Conservation (phyloP, 2,113 vertebrate genomes). For the Megaptera novaeangliae region DNA sequence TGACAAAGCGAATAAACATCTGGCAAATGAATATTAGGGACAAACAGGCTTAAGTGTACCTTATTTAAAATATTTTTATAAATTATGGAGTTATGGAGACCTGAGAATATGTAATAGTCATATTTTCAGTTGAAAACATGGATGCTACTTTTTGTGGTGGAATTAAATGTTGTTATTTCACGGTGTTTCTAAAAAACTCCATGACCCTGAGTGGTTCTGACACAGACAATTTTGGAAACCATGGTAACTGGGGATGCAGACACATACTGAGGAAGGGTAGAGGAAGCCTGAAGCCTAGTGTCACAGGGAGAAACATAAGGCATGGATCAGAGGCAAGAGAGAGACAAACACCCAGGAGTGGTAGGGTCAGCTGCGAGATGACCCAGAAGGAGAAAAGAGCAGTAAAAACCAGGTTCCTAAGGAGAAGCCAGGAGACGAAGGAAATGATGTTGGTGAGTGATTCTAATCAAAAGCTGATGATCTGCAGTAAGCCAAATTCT, state of each 20-base stretch:
- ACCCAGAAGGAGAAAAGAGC: neutral
- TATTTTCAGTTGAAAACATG: slow-evolving; percentile 18
- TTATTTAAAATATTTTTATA: neutral
- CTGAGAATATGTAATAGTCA: neutral
- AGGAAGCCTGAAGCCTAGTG: neutral
- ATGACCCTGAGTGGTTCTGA: neutral
- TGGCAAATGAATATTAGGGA: neutral
- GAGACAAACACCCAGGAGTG: neutral
- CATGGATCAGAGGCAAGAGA: neutral
- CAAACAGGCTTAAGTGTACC: neutral
- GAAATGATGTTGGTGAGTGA: neutral
- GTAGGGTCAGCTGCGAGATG: neutral
- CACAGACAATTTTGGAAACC: neutral
- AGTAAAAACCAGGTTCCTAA: neutral
- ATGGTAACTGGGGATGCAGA: neutral
- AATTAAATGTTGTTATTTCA: slow-evolving; percentile 8
- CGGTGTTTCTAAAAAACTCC: neutral
- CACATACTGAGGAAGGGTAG: neutral
- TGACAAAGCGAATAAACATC: neutral
- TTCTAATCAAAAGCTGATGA: neutral
- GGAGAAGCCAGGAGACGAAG: neutral
- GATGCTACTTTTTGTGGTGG: neutral
- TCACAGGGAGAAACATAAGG: neutral
- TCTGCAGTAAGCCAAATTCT: neutral
- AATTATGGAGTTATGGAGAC: neutral